These are phyloP conservation scores for Drosophila hamatofila DNA, from an alignment of 2,888 invertebrate genomes.

Conservation along the genomic window DNA sequence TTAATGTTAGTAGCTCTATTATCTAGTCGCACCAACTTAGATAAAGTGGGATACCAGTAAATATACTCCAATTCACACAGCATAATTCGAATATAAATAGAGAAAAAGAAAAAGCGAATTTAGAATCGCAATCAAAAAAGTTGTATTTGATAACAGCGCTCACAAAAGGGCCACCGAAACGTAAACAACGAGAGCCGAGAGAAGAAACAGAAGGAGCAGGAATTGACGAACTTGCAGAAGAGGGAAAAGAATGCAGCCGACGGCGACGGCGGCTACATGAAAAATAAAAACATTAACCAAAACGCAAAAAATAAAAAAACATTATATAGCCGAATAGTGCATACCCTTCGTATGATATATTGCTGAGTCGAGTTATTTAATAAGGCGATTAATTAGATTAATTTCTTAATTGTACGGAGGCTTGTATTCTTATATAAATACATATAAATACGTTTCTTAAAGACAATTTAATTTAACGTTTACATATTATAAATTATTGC, in stretches of 20 bases:
- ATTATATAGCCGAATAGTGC: conserved; percentile 15
- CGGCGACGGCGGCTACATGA: conserved; percentile 59
- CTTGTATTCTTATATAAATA: too few relatives aligned
- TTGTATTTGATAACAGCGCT: conserved; percentile 53
- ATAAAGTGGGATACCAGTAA: conserved; percentile 20
- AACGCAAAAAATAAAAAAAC: conserved; percentile 3
- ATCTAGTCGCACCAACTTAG: conserved; percentile 36
- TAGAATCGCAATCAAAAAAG: conserved; percentile 26
- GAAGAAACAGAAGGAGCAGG: conserved; percentile 21
- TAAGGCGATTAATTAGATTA: neutral
- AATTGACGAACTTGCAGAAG: conserved; percentile 22
- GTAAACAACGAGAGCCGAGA: conserved; percentile 42
- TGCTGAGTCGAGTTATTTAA: neutral
- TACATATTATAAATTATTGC: neutral
- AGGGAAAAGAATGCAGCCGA: conserved; percentile 46
- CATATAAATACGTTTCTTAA: too few relatives aligned
- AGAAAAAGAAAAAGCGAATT: conserved; percentile 13
- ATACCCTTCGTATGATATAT: conserved; percentile 33
- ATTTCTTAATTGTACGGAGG: too few relatives aligned
- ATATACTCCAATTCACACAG: conserved; percentile 9
- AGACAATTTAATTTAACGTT: too few relatives aligned
- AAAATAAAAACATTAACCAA: conserved; percentile 56
- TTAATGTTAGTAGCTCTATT: conserved; percentile 19
- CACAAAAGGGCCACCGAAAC: conserved; percentile 14
- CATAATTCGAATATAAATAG: conserved; percentile 6